Base-by-base conservation (phyloP, 2,888 invertebrate genomes). In the Hermaeophaga mercurialis region DNA sequence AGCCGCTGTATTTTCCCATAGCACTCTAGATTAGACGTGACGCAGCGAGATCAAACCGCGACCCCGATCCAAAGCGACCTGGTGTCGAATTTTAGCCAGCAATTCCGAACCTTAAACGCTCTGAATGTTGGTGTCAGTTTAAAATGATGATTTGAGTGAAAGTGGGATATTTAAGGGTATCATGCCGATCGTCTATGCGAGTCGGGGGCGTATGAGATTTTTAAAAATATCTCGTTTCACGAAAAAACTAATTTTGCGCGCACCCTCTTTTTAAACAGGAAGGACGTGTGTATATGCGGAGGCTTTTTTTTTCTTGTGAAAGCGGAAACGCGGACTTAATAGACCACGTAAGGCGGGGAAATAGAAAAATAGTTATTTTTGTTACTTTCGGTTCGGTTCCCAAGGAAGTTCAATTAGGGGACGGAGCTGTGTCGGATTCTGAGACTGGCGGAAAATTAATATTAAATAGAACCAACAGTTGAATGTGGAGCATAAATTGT, bases 221-320 rank as follows among this genome's bases (percentile, higher is more conserved):
- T 67, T 69, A 68, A 73, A 74, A 73, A 74, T 73, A 73, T 74
- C 73, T 67, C 72, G 59, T 73, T 72, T 74, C 73, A 70, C 64
- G 59, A 65, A 69, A 70, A 71, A 71, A 72, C 70, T 65, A 68
- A 66, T 68, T 70, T 73, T 72, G 71, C 64, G 71, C 64, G 72
- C 71, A 71, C 71, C 72, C 72, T 70, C 70, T 69, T 70, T 68
- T 67, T 69, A 66, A 67, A 71, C 72, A 70, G 73, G 73, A 71
- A 71, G 43, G 26, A 71, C 70, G 66, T 68, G 67, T 60, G n/a
- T n/a, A n/a, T n/a, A n/a, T n/a, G n/a, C n/a, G 65, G 66, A 65
- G 66, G 24, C 26, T 65, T 66, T 66, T 60, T n/a, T n/a, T n/a
- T n/a, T n/a, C n/a, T n/a, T n/a, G n/a, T 54, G 49, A 54, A 48